A percentile compares a stretch with the other conserved stretches of the same genome.
phyloP scores from a whole-genome alignment of 2,888 invertebrate species.

The Keiferia lycopersicella region DNA sequence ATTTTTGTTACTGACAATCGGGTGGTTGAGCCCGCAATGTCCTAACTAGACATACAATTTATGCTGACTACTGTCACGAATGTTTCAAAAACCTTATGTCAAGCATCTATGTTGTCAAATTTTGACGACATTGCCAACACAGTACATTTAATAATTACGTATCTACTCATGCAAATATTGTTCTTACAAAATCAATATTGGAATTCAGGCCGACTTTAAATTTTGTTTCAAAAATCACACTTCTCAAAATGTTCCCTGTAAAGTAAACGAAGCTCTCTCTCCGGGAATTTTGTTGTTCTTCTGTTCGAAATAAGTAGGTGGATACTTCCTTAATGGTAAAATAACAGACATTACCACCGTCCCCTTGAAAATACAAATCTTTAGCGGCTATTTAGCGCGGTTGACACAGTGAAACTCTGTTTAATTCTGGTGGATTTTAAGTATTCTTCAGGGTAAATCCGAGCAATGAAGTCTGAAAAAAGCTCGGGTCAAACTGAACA shows the following conservation, averaged over 20 bases:
- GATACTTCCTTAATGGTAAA: slow-evolving; percentile 16
- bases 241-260: background rate
- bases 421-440: background rate
- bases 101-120: too few relatives aligned
- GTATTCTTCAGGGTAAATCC: too few relatives aligned
- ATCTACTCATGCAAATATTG: background rate
- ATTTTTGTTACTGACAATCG: too few relatives aligned
- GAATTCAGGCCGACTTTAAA: background rate
- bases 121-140: too few relatives aligned
- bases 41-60: too few relatives aligned
- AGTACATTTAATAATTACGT: too few relatives aligned
- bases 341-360: slow-evolving; percentile 9
- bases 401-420: background rate
- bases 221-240: background rate
- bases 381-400: background rate
- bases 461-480: too few relatives aligned
- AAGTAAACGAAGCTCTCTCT: background rate
- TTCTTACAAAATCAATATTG: background rate
- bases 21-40: too few relatives aligned
- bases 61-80: too few relatives aligned
- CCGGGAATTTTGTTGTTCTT: background rate
- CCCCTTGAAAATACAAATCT: slow-evolving; percentile 23
- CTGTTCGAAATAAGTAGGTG: background rate
- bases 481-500: too few relatives aligned
- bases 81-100: too few relatives aligned